Percentiles rank a stretch among this genome's conserved stretches.
These are phyloP conservation scores for Agrotis exclamationis DNA, from an alignment of 2,888 invertebrate species.

Conservation along the genomic window DNA sequence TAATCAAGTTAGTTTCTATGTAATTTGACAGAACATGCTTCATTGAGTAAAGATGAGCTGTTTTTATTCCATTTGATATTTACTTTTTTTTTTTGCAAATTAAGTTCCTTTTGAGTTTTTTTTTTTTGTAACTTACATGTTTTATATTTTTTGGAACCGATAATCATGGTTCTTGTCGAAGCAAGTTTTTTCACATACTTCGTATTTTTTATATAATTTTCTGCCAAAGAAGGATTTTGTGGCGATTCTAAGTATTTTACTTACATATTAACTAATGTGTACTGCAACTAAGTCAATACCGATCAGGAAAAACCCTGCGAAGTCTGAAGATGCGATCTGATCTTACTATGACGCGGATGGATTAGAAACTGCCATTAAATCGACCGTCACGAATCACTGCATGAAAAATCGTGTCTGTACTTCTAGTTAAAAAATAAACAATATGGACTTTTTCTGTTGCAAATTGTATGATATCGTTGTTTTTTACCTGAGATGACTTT, in stretches of 20 bases:
- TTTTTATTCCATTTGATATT: too few species aligned
- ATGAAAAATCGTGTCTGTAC: conserved; percentile 56
- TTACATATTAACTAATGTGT: neutral
- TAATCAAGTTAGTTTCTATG: conserved; percentile 47
- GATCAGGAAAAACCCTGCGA: conserved; percentile 32
- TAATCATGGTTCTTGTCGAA: too few species aligned
- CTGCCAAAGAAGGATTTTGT: too few species aligned
- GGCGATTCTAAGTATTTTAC: too few species aligned
- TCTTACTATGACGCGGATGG: conserved; percentile 31
- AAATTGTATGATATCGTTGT: conserved; percentile 24
- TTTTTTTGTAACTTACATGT: too few species aligned
- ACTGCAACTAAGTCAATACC: conserved; percentile 5
- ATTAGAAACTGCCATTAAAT: conserved; percentile 50
- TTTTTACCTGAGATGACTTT: conserved; percentile 11
- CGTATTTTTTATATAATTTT: too few species aligned
- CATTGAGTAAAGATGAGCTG: neutral
- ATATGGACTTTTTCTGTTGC: conserved; percentile 26
- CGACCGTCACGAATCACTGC: conserved; percentile 56
- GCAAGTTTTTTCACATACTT: too few species aligned
- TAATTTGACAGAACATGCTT: conserved; percentile 17
- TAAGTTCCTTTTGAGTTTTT: too few species aligned
- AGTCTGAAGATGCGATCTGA: conserved; percentile 28
- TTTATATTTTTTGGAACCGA: too few species aligned
- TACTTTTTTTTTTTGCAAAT: too few species aligned
- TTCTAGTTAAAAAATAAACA: conserved; percentile 35